Base-by-base conservation (phyloP, 1,140 invertebrate species). In the Choristoneura fumiferana region DNA sequence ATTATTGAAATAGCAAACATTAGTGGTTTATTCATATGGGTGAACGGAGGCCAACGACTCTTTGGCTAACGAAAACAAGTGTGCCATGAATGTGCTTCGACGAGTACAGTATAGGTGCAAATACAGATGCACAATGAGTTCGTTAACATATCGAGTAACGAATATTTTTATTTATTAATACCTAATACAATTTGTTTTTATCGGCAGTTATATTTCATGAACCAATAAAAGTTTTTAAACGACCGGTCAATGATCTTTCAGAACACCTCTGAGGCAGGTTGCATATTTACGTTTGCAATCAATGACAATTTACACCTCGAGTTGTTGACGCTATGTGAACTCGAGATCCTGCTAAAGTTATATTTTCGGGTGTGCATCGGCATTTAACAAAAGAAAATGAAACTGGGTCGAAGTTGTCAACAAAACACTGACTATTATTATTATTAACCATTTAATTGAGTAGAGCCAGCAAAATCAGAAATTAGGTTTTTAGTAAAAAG, bases 221-320 rank as follows among this genome's bases (percentile, higher is more conserved):
- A 6, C 22, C 6, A 2, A 29, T 29, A 29, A 29, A 29, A 29
- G 22, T 29, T 29, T n/a, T 29, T 3, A 29, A 29, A 29, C 14
- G 13, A 1, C 12, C 2, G 54, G 77, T 78, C 64, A 73, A 71
- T 65, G 78, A 80, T 68, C 81, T 69, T 15, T 45, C 49, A 43
- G 52, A 69, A 55, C 18, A 60, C 63, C 55, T 54, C 63, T 59
- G 63, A 62, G 63, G 70, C 57, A 73, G 67, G 57, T 58, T 39
- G 60, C 62, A 40, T 83, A 76, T 87, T 85, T 85, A 76, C 78
- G 71, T 49, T 67, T 14, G 63, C 71, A 81, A 83, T 81, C 72
- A 83, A 70, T 70, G 72, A 67, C 75, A 84, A 81, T 88, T 81
- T 78, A 81, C 78, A 82, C 81, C 66, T 81, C 55, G 52, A 49